Conservation (phyloP, 2,888 invertebrate genomes). For the Syrista parreyssii region DNA sequence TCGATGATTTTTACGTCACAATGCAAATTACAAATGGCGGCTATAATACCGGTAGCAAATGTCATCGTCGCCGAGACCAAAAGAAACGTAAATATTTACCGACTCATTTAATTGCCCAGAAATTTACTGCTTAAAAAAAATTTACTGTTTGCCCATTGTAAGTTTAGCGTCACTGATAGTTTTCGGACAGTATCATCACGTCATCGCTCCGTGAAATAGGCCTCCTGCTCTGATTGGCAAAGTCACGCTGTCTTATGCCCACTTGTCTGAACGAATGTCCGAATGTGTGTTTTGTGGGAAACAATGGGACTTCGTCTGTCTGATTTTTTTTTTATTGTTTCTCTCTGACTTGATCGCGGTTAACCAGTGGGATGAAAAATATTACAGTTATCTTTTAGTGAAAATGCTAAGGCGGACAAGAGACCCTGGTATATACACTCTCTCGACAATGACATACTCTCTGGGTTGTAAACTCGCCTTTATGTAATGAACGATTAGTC, state of each 20-base stretch:
- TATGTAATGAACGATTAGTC: background rate
- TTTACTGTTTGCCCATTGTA: background rate
- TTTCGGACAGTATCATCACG: background rate
- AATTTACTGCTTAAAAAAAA: too few relatives aligned
- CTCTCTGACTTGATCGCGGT: background rate
- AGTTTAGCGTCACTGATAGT: background rate
- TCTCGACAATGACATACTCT: background rate
- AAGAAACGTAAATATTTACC: background rate
- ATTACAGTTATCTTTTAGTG: background rate
- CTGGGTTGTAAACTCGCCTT: background rate
- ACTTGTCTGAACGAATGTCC: slow-evolving; percentile 11
- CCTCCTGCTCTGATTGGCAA: slow-evolving; percentile 38
- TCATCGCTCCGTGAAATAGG: slow-evolving; percentile 4
- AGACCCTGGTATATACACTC: background rate
- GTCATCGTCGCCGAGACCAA: background rate
- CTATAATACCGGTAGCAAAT: background rate
- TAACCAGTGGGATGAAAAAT: background rate
- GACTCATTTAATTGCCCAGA: background rate
- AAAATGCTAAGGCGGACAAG: background rate
- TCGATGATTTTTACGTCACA: background rate
- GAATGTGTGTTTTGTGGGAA: slow-evolving; percentile 14
- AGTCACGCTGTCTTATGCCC: slow-evolving; percentile 38
- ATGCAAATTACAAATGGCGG: background rate
- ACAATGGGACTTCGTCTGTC: slow-evolving; percentile 11
- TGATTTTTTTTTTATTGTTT: background rate